phyloP scores from a whole-genome alignment of 2,888 invertebrate genomes.

The Rotaria magnacalcarata region DNA sequence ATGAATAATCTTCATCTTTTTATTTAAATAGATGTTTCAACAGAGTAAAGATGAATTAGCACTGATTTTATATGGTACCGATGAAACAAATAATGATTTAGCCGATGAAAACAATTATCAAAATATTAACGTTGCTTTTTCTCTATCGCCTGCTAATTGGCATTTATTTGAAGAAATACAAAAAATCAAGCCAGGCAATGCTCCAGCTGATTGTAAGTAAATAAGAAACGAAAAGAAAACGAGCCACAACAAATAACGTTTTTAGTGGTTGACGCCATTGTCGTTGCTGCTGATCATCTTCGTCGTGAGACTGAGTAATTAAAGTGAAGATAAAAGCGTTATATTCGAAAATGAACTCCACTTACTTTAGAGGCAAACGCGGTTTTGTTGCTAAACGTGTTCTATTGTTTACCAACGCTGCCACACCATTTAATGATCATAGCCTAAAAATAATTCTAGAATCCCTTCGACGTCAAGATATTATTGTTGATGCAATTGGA shows the following conservation, averaged over 20 bases:
- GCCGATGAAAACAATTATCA: constrained; percentile 60
- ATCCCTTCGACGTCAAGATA: constrained; percentile 63
- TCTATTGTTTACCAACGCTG: constrained; percentile 66
- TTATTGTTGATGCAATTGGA: constrained; percentile 66
- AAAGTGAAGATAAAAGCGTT: constrained; percentile 53
- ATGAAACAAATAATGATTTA: constrained; percentile 63
- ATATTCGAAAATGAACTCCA: constrained; percentile 49
- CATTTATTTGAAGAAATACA: constrained; percentile 62
- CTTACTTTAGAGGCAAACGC: constrained; percentile 57
- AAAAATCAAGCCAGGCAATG: constrained; percentile 58
- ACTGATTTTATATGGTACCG: constrained; percentile 67
- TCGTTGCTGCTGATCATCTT: constrained; percentile 59
- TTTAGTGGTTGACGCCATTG: constrained; percentile 58
- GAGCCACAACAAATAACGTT: not conserved
- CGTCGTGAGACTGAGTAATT: constrained; percentile 62
- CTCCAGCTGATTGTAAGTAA: constrained; percentile 66
- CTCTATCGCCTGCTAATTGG: constrained; percentile 66
- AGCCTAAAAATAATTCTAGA: constrained; percentile 63
- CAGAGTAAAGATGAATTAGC: constrained; percentile 68
- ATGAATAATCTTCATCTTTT: not conserved
- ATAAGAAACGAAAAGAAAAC: not conserved
- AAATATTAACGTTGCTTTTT: constrained; percentile 64
- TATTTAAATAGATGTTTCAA: constrained; percentile 64
- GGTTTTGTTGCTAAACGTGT: constrained; percentile 63
- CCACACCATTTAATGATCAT: constrained; percentile 59